These are phyloP conservation scores for Vombatus ursinus DNA, from an alignment of 2,113 vertebrate genomes.

Conservation along the genomic window DNA sequence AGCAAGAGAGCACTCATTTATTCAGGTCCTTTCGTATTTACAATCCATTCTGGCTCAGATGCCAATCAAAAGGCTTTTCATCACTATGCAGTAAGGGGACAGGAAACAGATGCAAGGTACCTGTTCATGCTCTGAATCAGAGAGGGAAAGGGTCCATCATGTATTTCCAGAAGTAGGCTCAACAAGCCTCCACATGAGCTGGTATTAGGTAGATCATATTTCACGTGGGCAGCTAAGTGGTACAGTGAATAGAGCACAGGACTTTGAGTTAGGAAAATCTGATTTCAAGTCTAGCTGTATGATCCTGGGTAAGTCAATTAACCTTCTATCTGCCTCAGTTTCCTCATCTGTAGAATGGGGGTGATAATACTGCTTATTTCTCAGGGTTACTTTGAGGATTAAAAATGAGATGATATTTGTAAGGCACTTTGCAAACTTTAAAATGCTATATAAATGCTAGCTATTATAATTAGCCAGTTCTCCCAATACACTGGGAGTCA, in stretches of 20 bases:
- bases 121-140: not conserved
- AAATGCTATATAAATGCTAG: not conserved
- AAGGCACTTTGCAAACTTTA: not conserved
- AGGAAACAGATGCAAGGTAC: not conserved
- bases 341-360: not conserved
- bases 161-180: not conserved
- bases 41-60: not conserved
- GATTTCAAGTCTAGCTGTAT: too few species aligned
- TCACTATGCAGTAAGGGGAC: not conserved
- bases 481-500: not conserved
- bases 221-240: not conserved
- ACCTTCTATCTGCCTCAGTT: not conserved
- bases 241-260: not conserved
- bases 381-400: not conserved
- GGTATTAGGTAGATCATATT: not conserved
- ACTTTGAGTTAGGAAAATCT: too few species aligned
- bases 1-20: not conserved
- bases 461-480: not conserved
- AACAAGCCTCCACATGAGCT: not conserved
- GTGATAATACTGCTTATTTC: not conserved
- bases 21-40: not conserved
- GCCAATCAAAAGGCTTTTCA: not conserved
- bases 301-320: not conserved
- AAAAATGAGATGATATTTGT: not conserved
- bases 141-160: not conserved